A percentile compares a stretch with the other conserved stretches of the same genome.
These are phyloP conservation scores for Drosophila ambigua DNA, from an alignment of 1,140 invertebrate species.

Conservation along the genomic window DNA sequence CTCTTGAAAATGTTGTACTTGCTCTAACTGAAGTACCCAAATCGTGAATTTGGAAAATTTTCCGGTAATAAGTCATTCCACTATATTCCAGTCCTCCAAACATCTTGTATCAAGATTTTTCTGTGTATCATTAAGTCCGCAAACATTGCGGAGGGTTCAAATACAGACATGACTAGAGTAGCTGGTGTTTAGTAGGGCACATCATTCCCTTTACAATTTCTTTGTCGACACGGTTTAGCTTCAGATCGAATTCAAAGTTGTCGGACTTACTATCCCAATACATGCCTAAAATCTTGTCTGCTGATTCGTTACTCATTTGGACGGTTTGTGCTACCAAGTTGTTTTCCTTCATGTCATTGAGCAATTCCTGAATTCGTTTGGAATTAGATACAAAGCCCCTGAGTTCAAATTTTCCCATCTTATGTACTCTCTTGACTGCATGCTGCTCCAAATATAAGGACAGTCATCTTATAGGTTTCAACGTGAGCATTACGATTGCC, in stretches of 20 bases:
- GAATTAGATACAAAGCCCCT: slow-evolving; percentile 1
- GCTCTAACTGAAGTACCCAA: no score
- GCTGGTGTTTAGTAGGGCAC: slow-evolving; percentile 25
- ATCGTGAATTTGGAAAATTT: no score
- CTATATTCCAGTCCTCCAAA: slow-evolving; percentile 1
- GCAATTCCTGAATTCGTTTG: background rate
- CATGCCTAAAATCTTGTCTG: slow-evolving; percentile 25
- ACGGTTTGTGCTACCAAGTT: background rate
- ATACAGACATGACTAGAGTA: slow-evolving; percentile 48
- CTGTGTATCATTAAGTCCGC: slow-evolving; percentile 9
- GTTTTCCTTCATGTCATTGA: background rate
- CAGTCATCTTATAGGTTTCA: no score
- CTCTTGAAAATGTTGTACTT: no score
- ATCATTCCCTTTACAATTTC: slow-evolving; percentile 29
- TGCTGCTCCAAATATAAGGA: no score
- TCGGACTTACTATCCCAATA: slow-evolving; percentile 20
- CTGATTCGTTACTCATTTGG: background rate
- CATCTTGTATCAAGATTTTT: background rate
- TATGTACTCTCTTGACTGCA: slow-evolving; percentile 14
- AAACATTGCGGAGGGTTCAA: slow-evolving; percentile 9
- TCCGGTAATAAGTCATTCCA: slow-evolving; percentile 1
- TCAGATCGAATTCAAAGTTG: slow-evolving; percentile 19
- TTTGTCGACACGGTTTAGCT: slow-evolving; percentile 27
- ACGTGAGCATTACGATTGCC: slow-evolving; percentile 50
- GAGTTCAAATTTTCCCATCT: slow-evolving; percentile 5